Conservation (phyloP, 2,113 vertebrate species). For the Vombatus ursinus region DNA sequence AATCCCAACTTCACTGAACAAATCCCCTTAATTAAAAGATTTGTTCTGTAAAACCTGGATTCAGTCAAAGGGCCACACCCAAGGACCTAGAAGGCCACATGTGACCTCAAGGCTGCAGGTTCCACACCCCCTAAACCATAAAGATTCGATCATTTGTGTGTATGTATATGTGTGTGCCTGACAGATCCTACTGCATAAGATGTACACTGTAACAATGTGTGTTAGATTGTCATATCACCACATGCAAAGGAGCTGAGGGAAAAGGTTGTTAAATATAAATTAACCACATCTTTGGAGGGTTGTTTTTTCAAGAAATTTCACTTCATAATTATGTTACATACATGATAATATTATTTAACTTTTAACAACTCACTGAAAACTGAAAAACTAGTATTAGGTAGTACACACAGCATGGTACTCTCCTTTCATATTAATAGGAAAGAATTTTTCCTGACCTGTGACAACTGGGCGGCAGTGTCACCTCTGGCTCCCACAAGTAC, state of each 20-base stretch:
- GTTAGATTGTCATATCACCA: background rate
- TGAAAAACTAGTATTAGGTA: background rate
- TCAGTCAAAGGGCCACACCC: too few relatives aligned
- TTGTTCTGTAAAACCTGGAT: too few relatives aligned
- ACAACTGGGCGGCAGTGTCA: conserved; percentile 77
- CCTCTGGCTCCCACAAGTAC: conserved; percentile 79
- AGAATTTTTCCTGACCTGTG: conserved; percentile 79
- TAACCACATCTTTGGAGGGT: background rate
- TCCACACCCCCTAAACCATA: background rate
- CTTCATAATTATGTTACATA: accelerated
- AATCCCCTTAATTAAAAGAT: too few relatives aligned
- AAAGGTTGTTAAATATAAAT: background rate
- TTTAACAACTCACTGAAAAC: background rate
- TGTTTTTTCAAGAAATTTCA: conserved; percentile 9
- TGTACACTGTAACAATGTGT: background rate
- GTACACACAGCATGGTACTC: background rate
- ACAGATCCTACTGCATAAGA: background rate
- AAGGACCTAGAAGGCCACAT: too few relatives aligned
- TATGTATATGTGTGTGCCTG: background rate
- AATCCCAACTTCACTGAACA: too few relatives aligned
- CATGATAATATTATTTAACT: background rate
- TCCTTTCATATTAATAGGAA: background rate
- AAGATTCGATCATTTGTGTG: background rate
- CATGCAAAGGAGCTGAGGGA: background rate
- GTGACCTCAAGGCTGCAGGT: too few relatives aligned